These are phyloP conservation scores for Melanargia galathea DNA, from an alignment of 2,888 invertebrate genomes.

Conservation along the genomic window DNA sequence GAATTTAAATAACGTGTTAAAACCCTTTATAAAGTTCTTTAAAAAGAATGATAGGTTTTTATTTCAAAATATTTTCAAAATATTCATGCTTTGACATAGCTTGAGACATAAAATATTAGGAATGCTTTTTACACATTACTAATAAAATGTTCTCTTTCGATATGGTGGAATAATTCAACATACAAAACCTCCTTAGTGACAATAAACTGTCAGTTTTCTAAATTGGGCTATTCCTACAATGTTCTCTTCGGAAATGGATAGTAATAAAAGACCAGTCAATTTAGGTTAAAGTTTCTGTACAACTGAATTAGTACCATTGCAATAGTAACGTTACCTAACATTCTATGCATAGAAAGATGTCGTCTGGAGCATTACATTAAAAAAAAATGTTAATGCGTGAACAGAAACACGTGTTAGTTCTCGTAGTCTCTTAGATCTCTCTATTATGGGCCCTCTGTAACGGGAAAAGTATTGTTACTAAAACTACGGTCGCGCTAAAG, in stretches of 20 bases:
- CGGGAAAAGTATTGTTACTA: slow-evolving; percentile 23
- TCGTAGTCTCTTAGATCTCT: slow-evolving; percentile 39
- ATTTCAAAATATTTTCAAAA: not conserved
- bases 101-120: slow-evolving; percentile 14
- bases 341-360: slow-evolving; percentile 13
- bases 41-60: slow-evolving; percentile 20
- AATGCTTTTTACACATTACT: slow-evolving; percentile 22
- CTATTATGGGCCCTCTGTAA: slow-evolving; percentile 27
- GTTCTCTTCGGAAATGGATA: too few relatives aligned
- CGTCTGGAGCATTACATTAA: slow-evolving; percentile 29
- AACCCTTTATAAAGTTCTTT: too few relatives aligned
- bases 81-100: not conserved
- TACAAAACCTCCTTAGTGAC: too few relatives aligned
- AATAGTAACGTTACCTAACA: slow-evolving; percentile 22
- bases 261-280: too few relatives aligned
- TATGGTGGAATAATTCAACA: too few relatives aligned
- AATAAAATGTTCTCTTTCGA: not conserved
- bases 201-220: too few relatives aligned
- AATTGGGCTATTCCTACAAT: too few relatives aligned
- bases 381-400: not conserved
- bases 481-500: too few relatives aligned
- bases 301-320: too few relatives aligned
- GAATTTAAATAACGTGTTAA: slow-evolving; percentile 4
- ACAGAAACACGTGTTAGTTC: slow-evolving; percentile 14
- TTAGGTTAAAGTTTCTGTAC: too few relatives aligned